Evolutionary conservation across 2,797 vertebrate species (phyloP).

Genomic region (Epinephelus coioides): DNA sequence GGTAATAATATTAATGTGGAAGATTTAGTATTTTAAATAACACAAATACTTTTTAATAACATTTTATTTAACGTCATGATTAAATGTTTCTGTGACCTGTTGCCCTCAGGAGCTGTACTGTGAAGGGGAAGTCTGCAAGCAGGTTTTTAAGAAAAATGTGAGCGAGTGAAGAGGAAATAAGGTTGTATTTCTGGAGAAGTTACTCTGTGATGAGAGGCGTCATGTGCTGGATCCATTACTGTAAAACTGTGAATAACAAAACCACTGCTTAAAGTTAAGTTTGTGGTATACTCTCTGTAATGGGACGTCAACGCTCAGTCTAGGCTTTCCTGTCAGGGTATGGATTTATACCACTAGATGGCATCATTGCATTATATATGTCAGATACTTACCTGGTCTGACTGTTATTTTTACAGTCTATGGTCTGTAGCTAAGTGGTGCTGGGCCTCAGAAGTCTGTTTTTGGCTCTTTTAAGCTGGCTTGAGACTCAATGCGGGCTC

Average conservation of each 20-base stretch:
- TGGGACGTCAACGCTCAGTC: not conserved
- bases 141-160: constrained; percentile 86
- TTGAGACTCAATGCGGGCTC: constrained; percentile 5
- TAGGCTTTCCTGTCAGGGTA: not conserved
- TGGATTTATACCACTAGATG: constrained; percentile 70
- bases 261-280: not conserved
- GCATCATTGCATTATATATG: constrained; percentile 45
- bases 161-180: constrained; percentile 52
- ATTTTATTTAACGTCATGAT: not conserved
- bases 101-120: constrained; percentile 89
- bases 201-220: constrained; percentile 14
- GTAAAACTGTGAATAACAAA: constrained; percentile 24
- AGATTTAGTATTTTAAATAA: not conserved
- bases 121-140: constrained; percentile 91
- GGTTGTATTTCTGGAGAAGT: constrained; percentile 4
- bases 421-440: not conserved
- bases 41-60: not conserved
- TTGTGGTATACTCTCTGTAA: constrained; percentile 16
- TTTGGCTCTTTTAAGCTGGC: constrained; percentile 12
- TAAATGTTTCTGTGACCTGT: constrained; percentile 5
- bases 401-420: too few species aligned
- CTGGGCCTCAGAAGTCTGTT: not conserved
- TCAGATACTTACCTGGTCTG: constrained; percentile 2
- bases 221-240: not conserved
- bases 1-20: constrained; percentile 78